Evolutionary conservation across 2,797 vertebrate genomes (phyloP).

Genomic region (Carapus acus): DNA sequence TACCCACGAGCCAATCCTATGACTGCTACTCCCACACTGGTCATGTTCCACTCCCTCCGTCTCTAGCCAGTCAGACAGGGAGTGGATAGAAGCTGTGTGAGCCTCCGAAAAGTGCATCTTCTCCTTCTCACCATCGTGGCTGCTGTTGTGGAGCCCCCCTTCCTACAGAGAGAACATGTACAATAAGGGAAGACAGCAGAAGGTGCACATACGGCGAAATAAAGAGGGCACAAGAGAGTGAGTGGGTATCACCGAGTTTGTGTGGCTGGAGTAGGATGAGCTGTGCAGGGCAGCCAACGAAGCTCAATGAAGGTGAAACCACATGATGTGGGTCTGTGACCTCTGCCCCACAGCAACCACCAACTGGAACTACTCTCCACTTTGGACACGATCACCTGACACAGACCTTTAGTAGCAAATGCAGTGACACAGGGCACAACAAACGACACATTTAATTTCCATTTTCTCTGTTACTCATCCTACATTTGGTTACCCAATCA

Average conservation of each 20-base stretch:
- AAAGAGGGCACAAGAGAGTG: constrained; percentile 13
- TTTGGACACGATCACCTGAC: constrained; percentile 40
- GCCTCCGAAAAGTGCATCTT: constrained; percentile 53
- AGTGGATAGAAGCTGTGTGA: constrained; percentile 43
- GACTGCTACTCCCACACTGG: constrained; percentile 45
- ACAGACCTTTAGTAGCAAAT: constrained; percentile 31
- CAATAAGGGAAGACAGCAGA: constrained; percentile 51
- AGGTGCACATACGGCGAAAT: constrained; percentile 41
- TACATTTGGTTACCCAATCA: constrained; percentile 16
- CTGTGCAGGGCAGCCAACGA: constrained; percentile 28
- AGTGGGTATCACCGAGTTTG: constrained; percentile 5
- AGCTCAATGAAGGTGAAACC: constrained; percentile 40
- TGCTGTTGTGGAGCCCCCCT: constrained; percentile 47
- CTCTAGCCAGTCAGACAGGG: constrained; percentile 35
- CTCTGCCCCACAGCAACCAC: constrained; percentile 19
- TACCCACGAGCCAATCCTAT: constrained; percentile 16
- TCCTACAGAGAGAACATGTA: constrained; percentile 49
- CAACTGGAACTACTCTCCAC: constrained; percentile 37
- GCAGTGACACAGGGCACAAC: constrained; percentile 34
- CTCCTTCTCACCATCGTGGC: constrained; percentile 50
- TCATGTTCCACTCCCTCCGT: constrained; percentile 41
- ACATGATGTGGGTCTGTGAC: constrained; percentile 55
- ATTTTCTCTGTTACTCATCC: constrained; percentile 22
- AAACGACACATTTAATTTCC: not conserved
- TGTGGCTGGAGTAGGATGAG: constrained; percentile 40